phyloP scores from a whole-genome alignment of 1,140 invertebrate species.

The Octopus sinensis region DNA sequence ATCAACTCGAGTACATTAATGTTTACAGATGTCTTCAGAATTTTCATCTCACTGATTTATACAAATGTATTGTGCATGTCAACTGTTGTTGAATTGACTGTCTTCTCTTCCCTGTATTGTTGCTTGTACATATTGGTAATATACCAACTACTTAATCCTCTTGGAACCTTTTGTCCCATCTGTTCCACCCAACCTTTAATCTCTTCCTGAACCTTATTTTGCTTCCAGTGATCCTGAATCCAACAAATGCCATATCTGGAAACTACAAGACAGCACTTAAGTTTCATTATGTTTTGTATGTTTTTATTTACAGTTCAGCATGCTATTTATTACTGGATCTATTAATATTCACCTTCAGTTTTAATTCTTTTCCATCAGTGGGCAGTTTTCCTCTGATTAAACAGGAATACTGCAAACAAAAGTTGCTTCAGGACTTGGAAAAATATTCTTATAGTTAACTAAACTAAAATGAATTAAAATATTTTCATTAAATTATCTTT shows the following conservation, averaged over 20 bases:
- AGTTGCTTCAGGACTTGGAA: background rate
- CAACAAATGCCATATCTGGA: conserved; percentile 9
- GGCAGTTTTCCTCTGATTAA: background rate
- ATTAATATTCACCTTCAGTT: background rate
- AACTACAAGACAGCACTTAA: background rate
- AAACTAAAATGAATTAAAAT: background rate
- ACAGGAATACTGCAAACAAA: background rate
- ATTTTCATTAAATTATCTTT: background rate
- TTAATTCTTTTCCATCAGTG: background rate
- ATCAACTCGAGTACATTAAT: too few relatives aligned
- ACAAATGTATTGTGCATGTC: too few relatives aligned
- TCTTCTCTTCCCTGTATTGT: too few relatives aligned
- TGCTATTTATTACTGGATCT: background rate
- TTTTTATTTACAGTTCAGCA: conserved; percentile 7
- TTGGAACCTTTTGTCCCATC: background rate
- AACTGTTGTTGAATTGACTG: too few relatives aligned
- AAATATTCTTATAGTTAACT: background rate
- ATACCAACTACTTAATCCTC: background rate
- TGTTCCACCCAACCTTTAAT: background rate
- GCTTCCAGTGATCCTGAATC: conserved; percentile 13
- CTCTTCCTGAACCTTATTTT: conserved; percentile 5
- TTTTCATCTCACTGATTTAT: too few relatives aligned
- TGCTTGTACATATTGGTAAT: too few relatives aligned
- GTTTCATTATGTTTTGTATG: conserved; percentile 1
- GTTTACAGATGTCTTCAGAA: too few relatives aligned